Base-by-base conservation (phyloP, 23 tunicate genomes). In the Botrylloides violaceus region DNA sequence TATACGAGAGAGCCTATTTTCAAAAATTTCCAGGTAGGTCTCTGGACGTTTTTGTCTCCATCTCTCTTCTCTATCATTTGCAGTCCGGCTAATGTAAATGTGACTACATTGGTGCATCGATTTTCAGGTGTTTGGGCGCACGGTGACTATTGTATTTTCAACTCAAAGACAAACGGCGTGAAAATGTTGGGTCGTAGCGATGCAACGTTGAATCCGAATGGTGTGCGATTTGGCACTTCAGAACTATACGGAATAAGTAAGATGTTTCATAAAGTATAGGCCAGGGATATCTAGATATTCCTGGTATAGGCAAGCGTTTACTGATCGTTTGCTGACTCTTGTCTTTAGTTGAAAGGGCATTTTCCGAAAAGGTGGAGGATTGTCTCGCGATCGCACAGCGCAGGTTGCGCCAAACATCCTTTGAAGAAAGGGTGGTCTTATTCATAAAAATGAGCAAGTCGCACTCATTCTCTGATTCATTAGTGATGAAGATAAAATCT, bases 191-290 rank as follows among this genome's bases (percentile, higher is more conserved):
- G 96, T 1, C 71, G 96, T 50, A 88, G 96, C 61, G 96, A 88
- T 31, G 96, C 96, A 5, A 88, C 96, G 19, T 58, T 88, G 33
- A 88, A 88, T 73, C 96, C 96, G 1, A 88, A 88, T 65, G 96
- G 96, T 9, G 84, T 88, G 4, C 87, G 96, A 36, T 78, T 88
- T 36, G 96, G 96, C 32, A 77, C 96, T 5, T 71, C 96, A 32
- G 96, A 88, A 43, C 33, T 88, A 15, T 88, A 88, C 80, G 28
- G 84, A 60, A 78, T 88, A 20, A 71, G 94, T 86, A 66, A 60
- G 92, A 15, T n/a, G n/a, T n/a, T n/a, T n/a, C n/a, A n/a, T n/a
- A n/a, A n/a, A n/a, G n/a, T n/a, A n/a, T n/a, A n/a, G n/a, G n/a
- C n/a, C n/a, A n/a, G n/a, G n/a, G n/a, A n/a, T n/a, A n/a, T n/a